phyloP scores from a whole-genome alignment of 1,140 invertebrate species.

The Lepeophtheirus salmonis region DNA sequence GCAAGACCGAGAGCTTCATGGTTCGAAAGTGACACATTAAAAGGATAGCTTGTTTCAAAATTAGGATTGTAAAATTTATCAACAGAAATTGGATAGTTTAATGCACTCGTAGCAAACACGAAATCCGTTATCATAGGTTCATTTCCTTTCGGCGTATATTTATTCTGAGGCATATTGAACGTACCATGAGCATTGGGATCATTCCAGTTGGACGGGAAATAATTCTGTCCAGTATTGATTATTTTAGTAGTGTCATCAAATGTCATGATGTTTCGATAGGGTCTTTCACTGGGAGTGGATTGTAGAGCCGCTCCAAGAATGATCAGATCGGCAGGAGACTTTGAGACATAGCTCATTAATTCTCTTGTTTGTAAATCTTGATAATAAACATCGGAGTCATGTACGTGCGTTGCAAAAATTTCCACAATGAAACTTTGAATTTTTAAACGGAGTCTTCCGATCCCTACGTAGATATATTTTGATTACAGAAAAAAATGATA shows the following conservation, averaged over 20 bases:
- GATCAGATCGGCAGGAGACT: not conserved
- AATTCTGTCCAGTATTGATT: not conserved
- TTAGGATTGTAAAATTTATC: not conserved
- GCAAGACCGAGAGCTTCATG: not conserved
- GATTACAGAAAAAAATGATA: not conserved
- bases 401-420: not conserved
- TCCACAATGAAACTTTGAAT: not conserved
- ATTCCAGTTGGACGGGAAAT: not conserved
- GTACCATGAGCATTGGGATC: not conserved
- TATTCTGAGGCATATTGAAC: not conserved
- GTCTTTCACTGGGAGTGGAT: not conserved
- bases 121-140: not conserved
- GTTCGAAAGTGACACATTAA: not conserved
- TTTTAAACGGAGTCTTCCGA: not conserved
- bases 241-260: no score
- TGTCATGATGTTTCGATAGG: not conserved
- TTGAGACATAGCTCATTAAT: not conserved
- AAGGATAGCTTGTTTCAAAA: not conserved
- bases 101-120: not conserved
- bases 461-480: not conserved
- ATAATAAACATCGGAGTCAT: not conserved
- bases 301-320: not conserved
- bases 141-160: not conserved
- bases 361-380: not conserved
- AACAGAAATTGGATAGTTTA: not conserved